Percentiles rank a stretch among this genome's conserved stretches.
Evolutionary conservation across 1,140 invertebrate species (phyloP).

Genomic region (Drosophila yakuba): DNA sequence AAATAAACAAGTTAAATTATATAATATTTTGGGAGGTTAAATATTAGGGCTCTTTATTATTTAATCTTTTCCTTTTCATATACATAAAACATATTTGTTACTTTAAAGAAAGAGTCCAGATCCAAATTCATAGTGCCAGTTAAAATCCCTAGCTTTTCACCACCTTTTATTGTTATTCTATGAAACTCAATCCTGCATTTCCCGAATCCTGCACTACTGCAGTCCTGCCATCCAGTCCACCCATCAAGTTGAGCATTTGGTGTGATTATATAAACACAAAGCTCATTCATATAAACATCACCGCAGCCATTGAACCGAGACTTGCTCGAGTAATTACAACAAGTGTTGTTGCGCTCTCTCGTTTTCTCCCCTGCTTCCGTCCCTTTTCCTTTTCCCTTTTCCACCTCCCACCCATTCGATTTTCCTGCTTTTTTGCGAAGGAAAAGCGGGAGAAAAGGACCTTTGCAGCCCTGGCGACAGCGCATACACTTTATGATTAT

Average conservation of each 20-base stretch:
- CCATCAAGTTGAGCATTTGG: slow-evolving; percentile 49
- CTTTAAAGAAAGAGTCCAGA: too few relatives aligned
- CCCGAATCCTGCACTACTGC: background rate
- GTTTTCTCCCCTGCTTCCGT: background rate
- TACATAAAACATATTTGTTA: too few relatives aligned
- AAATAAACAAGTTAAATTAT: too few relatives aligned
- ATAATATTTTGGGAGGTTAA: too few relatives aligned
- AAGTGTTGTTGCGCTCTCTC: slow-evolving; percentile 49
- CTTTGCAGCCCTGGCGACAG: slow-evolving; percentile 56
- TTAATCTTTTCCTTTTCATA: too few relatives aligned
- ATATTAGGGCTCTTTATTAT: too few relatives aligned
- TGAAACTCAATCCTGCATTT: background rate
- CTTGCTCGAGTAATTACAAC: slow-evolving; percentile 70
- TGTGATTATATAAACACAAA: slow-evolving; percentile 76
- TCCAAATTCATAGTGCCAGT: too few relatives aligned
- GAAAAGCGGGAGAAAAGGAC: slow-evolving; percentile 3
- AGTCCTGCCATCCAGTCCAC: background rate
- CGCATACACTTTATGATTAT: slow-evolving; percentile 81
- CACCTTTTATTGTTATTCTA: background rate
- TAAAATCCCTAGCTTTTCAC: too few relatives aligned
- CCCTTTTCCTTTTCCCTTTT: background rate
- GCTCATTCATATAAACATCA: slow-evolving; percentile 74
- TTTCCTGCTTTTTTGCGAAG: slow-evolving; percentile 33
- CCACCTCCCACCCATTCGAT: background rate
- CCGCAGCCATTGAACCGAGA: slow-evolving; percentile 57